Conservation (phyloP, 2,113 vertebrate species). For the Haemorhous mexicanus region DNA sequence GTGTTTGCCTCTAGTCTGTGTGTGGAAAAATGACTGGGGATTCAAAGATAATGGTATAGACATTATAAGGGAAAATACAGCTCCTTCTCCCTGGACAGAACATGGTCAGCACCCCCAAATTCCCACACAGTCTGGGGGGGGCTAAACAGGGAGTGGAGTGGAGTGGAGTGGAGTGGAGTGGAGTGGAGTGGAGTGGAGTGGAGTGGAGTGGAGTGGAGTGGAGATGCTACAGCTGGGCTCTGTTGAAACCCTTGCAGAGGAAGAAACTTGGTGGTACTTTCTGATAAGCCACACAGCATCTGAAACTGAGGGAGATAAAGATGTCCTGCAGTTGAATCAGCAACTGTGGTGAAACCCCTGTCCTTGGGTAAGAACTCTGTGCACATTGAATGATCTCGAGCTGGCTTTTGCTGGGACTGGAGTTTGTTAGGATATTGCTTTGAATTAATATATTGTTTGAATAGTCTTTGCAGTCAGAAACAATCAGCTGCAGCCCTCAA, state of each 20-base stretch:
- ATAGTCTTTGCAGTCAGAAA: not conserved
- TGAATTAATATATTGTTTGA: not conserved
- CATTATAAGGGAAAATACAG: not conserved
- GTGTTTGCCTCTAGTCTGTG: not conserved
- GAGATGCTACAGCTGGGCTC: not conserved
- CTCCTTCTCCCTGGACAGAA: not conserved
- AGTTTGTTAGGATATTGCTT: not conserved
- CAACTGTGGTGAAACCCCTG: not conserved
- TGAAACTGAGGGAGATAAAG: not conserved
- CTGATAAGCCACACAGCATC: not conserved
- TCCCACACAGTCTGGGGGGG: not conserved
- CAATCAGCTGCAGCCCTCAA: not conserved
- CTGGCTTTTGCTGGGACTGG: not conserved
- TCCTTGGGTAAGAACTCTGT: not conserved
- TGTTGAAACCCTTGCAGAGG: not conserved
- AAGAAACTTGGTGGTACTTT: not conserved
- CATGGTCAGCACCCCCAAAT: not conserved
- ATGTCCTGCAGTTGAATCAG: not conserved
- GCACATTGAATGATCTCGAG: accelerated
- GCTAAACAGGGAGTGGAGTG: not conserved
- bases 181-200: not conserved
- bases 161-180: not conserved
- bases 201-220: not conserved
- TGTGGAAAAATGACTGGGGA: not conserved
- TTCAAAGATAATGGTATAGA: not conserved